phyloP scores from a whole-genome alignment of 2,797 vertebrate genomes.

The Emydoidea blandingii region DNA sequence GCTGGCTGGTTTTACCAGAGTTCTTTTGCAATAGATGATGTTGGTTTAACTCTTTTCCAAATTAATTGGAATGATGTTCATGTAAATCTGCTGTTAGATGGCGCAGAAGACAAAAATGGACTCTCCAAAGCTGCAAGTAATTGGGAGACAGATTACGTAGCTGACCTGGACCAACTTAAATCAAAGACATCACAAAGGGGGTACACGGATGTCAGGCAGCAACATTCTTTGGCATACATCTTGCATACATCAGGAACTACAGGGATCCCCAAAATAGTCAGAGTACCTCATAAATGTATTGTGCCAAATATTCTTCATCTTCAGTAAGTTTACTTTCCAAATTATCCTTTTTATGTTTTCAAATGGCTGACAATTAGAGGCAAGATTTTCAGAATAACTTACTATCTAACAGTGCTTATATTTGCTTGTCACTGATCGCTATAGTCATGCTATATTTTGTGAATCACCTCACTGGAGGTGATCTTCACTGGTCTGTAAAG shows the following conservation, averaged over 20 bases:
- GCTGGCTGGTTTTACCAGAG: slow-evolving; percentile 63
- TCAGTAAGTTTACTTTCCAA: slow-evolving; percentile 79
- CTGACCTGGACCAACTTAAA: neutral
- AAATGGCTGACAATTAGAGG: neutral
- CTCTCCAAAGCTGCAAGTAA: neutral
- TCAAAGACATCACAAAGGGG: neutral
- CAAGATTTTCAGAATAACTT: neutral
- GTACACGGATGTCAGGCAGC: slow-evolving; percentile 28
- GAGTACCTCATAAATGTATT: slow-evolving; percentile 94
- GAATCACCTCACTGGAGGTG: slow-evolving; percentile 88
- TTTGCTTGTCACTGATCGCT: slow-evolving; percentile 85
- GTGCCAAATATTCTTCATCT: slow-evolving; percentile 93
- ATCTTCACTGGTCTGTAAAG: slow-evolving; percentile 89
- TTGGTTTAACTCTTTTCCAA: slow-evolving; percentile 85
- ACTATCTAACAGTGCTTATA: neutral
- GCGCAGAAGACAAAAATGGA: neutral
- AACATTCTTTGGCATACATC: slow-evolving; percentile 87
- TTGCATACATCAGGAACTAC: slow-evolving; percentile 97
- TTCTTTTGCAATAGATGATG: slow-evolving; percentile 76
- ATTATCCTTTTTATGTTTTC: slow-evolving; percentile 1
- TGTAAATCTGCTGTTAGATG: slow-evolving; percentile 19
- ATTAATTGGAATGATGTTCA: slow-evolving; percentile 28
- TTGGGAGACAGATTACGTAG: fast-evolving
- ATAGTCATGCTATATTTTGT: slow-evolving; percentile 92
- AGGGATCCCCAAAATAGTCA: slow-evolving; percentile 91